Conservation (phyloP, 2,888 invertebrate genomes). For the Harpagoxenus sublaevis region DNA sequence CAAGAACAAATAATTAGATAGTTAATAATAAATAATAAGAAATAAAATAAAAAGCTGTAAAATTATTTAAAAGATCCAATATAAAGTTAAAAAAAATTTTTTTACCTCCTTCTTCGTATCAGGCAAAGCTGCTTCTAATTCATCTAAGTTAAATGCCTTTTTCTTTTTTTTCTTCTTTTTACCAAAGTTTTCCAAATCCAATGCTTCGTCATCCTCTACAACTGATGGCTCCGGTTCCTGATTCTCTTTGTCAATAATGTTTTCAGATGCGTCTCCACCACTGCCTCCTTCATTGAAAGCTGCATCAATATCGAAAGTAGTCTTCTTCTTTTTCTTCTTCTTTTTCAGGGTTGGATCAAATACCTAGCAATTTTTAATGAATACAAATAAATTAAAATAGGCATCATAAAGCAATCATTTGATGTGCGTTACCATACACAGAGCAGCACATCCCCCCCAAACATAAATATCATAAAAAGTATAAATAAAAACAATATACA, state of each 20-base stretch:
- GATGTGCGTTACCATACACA: background rate
- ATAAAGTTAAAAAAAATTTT: background rate
- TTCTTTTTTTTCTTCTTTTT: conserved; percentile 97
- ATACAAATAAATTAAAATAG: background rate
- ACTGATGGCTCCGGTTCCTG: conserved; percentile 84
- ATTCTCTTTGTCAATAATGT: conserved; percentile 87
- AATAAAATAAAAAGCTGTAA: background rate
- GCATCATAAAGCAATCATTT: background rate
- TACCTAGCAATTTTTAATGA: conserved; percentile 87
- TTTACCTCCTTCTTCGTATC: conserved; percentile 89
- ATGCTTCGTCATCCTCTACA: conserved; percentile 90
- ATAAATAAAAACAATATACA: background rate
- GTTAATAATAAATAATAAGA: background rate
- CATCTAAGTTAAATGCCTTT: conserved; percentile 95
- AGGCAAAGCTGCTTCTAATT: conserved; percentile 93
- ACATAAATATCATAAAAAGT: background rate
- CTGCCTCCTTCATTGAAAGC: conserved; percentile 90
- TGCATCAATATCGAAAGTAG: conserved; percentile 96
- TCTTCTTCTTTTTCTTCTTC: conserved; percentile 99
- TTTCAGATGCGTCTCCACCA: conserved; percentile 88
- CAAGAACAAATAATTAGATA: background rate
- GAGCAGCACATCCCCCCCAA: background rate
- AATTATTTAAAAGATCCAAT: background rate
- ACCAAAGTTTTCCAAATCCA: conserved; percentile 94
- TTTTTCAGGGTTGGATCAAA: conserved; percentile 95